Evolutionary conservation across 2,888 invertebrate species (phyloP).

Genomic region (Xanthia togata): DNA sequence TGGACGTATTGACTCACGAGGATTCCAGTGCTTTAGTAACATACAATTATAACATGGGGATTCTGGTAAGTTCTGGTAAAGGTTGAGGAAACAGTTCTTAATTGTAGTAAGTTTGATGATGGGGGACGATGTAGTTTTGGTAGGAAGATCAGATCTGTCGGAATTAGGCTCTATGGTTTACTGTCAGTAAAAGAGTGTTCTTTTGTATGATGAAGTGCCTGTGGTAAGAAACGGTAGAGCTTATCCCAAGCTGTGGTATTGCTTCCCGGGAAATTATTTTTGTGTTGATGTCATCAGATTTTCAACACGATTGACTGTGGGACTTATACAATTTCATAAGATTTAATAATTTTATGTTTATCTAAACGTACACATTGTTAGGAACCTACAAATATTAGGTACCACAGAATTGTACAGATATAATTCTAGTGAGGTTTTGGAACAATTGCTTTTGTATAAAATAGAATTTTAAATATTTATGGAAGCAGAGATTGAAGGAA

Average conservation of each 20-base stretch:
- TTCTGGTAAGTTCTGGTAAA: background rate
- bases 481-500: constrained; percentile 10
- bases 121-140: no score
- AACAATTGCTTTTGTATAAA: background rate
- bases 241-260: background rate
- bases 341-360: background rate
- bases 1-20: constrained; percentile 3
- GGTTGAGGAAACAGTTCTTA: background rate
- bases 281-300: background rate
- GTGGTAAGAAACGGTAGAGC: background rate
- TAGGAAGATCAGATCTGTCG: no score
- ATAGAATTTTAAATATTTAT: background rate
- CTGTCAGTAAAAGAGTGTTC: background rate
- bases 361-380: background rate
- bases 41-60: constrained; percentile 8
- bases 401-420: background rate
- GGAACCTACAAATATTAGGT: background rate
- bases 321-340: background rate
- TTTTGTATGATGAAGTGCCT: background rate
- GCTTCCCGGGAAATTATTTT: background rate
- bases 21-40: background rate
- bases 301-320: background rate
- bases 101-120: no score
- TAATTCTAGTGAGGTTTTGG: background rate
- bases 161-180: background rate